Conservation (phyloP, 2,888 invertebrate species). For the Balanococcus diminutus region DNA sequence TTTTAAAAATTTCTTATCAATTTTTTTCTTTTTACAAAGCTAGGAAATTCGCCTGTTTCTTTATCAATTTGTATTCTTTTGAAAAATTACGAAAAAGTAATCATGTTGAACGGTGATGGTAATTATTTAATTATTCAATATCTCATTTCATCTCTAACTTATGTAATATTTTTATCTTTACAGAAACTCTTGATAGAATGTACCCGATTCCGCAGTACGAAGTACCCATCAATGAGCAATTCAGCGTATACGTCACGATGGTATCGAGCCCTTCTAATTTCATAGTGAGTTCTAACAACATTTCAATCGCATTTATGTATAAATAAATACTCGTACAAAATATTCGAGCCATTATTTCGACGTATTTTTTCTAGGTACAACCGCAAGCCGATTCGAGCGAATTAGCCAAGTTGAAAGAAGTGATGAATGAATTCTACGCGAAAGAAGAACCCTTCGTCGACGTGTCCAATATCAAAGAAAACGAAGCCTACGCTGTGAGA, state of each 20-base stretch:
- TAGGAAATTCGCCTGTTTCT: too few species aligned
- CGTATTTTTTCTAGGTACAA: too few species aligned
- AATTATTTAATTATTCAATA: background rate
- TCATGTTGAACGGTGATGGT: too few species aligned
- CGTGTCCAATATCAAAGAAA: background rate
- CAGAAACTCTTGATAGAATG: background rate
- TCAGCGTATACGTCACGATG: background rate
- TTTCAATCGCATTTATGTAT: too few species aligned
- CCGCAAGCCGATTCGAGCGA: background rate
- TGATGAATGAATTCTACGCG: background rate
- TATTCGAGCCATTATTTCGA: background rate
- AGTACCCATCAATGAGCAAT: background rate
- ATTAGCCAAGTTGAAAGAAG: background rate
- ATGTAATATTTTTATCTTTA: background rate
- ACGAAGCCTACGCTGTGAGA: constrained; percentile 11
- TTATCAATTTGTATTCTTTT: too few species aligned
- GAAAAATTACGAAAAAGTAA: too few species aligned
- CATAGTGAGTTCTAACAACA: constrained; percentile 18
- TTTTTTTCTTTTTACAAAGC: too few species aligned
- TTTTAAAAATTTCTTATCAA: too few species aligned
- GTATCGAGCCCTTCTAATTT: constrained; percentile 24
- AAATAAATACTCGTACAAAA: too few species aligned
- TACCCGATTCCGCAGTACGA: background rate
- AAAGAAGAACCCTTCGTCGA: background rate
- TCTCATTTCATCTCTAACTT: background rate